phyloP scores from a whole-genome alignment of 2,113 vertebrate genomes.

The Jacana jacana region DNA sequence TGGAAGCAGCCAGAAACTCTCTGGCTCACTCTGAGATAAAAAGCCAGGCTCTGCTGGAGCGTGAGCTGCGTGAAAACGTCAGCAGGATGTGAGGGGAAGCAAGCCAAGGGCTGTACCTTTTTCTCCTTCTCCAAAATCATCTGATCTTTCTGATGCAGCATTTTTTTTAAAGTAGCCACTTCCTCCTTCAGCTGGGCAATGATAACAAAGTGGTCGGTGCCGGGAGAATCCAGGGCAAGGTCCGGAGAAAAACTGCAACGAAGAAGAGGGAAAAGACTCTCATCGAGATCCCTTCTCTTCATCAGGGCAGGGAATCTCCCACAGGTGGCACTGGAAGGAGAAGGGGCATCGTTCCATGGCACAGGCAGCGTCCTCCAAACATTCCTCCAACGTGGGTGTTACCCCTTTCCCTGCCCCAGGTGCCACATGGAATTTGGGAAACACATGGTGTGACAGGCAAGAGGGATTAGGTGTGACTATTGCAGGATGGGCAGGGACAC shows the following conservation, averaged over 20 bases:
- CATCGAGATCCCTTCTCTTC: neutral
- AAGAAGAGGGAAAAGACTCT: neutral
- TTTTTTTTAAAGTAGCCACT: slow-evolving; percentile 82
- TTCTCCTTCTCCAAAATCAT: slow-evolving; percentile 85
- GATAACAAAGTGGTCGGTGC: slow-evolving; percentile 82
- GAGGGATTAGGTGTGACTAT: neutral
- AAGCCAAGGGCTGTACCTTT: slow-evolving; percentile 70
- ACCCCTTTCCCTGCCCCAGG: neutral
- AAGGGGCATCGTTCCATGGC: neutral
- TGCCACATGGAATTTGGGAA: neutral
- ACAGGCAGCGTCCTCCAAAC: neutral
- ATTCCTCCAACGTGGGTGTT: no score
- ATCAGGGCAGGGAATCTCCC: neutral
- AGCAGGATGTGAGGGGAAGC: neutral
- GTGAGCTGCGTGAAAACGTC: neutral
- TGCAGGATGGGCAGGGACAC: neutral
- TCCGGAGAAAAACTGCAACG: slow-evolving; percentile 77
- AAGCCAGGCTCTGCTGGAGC: neutral
- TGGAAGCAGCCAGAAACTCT: neutral
- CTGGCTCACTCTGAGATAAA: neutral
- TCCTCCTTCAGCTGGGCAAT: slow-evolving; percentile 84
- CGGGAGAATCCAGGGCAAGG: slow-evolving; percentile 80
- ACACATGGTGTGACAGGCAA: neutral
- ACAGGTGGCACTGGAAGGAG: neutral
- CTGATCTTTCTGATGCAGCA: slow-evolving; percentile 84